These are phyloP conservation scores for Drosophila longiperda DNA, from an alignment of 2,888 invertebrate species.

Conservation along the genomic window DNA sequence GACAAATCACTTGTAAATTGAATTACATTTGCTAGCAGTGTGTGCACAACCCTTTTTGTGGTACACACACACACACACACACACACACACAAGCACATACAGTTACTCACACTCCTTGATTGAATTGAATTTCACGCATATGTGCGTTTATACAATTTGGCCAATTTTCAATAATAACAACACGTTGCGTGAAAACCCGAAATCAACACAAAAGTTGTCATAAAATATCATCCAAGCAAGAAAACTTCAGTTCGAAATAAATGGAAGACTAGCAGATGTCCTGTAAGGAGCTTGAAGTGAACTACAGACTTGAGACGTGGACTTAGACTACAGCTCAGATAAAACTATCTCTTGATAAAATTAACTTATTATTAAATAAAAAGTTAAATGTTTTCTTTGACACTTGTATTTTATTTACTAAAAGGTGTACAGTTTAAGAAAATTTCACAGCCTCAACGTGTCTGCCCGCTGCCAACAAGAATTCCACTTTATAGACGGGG, in stretches of 20 bases:
- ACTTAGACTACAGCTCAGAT: background rate
- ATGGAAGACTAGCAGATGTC: constrained; percentile 12
- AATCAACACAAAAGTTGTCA: constrained; percentile 72
- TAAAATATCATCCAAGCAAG: constrained; percentile 58
- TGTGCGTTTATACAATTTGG: constrained; percentile 84
- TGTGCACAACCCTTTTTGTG: constrained; percentile 65
- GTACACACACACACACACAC: constrained; percentile 14
- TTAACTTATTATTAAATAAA: background rate
- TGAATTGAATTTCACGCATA: constrained; percentile 84
- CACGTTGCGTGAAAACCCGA: constrained; percentile 54
- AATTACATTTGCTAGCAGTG: constrained; percentile 68
- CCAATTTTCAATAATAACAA: constrained; percentile 82
- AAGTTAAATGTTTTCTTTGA: background rate
- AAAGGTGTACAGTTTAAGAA: background rate
- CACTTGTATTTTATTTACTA: background rate
- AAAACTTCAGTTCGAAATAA: background rate
- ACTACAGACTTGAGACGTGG: background rate
- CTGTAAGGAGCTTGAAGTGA: background rate
- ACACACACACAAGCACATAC: background rate
- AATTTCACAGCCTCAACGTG: background rate
- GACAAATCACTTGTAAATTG: constrained; percentile 81
- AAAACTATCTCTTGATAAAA: background rate
- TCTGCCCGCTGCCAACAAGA: background rate
- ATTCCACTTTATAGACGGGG: constrained; percentile 3
- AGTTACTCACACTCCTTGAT: constrained; percentile 46